Conservation (phyloP, 2,888 invertebrate genomes). For the Nebria brevicollis region DNA sequence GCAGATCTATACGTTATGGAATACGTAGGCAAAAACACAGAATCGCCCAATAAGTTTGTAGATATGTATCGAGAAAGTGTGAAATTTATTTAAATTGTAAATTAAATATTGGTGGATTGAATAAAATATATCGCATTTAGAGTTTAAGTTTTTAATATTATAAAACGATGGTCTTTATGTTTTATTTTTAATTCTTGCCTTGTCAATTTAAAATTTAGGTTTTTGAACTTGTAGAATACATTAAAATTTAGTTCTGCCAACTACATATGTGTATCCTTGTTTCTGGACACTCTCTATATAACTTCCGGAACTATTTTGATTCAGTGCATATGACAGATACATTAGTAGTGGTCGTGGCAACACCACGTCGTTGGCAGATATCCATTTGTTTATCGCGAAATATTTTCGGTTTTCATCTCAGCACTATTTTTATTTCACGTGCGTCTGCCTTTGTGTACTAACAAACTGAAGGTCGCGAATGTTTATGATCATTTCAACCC, state of each 20-base stretch:
- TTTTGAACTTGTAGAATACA: too few relatives aligned
- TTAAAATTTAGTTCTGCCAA: neutral
- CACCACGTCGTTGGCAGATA: slow-evolving; percentile 23
- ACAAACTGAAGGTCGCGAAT: slow-evolving; percentile 26
- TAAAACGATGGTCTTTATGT: too few relatives aligned
- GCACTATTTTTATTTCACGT: slow-evolving; percentile 32
- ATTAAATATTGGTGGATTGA: too few relatives aligned
- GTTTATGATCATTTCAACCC: slow-evolving; percentile 4
- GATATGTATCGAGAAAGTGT: too few relatives aligned
- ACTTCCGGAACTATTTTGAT: slow-evolving; percentile 37
- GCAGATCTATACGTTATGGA: too few relatives aligned
- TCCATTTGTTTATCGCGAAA: slow-evolving; percentile 16
- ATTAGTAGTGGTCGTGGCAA: slow-evolving; percentile 6
- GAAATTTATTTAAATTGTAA: too few relatives aligned
- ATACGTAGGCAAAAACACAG: too few relatives aligned
- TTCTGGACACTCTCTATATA: neutral
- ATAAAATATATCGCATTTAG: too few relatives aligned
- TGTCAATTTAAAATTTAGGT: too few relatives aligned
- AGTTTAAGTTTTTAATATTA: too few relatives aligned
- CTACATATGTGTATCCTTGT: neutral
- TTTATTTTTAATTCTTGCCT: too few relatives aligned
- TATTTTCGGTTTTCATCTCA: slow-evolving; percentile 27
- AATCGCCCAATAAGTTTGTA: too few relatives aligned
- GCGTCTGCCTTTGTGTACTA: slow-evolving; percentile 33
- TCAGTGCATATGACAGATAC: slow-evolving; percentile 17